Evolutionary conservation across 2,888 invertebrate genomes (phyloP).

Genomic region (Fabriciana adippe): DNA sequence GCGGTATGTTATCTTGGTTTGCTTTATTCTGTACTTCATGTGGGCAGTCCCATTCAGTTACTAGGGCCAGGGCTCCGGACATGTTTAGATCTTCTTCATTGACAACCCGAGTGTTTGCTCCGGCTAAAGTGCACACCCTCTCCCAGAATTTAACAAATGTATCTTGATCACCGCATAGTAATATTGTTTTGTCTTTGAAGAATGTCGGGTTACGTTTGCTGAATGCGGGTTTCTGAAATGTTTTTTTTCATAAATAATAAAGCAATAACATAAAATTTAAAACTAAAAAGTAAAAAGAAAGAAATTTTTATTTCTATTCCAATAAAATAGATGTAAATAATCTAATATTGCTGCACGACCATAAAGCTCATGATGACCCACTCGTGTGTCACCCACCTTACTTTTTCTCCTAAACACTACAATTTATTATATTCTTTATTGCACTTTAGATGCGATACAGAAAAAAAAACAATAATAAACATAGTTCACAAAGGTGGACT

Average conservation of each 20-base stretch:
- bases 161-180: constrained; percentile 77
- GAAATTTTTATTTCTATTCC: too few relatives aligned
- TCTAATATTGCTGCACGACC: too few relatives aligned
- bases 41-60: constrained; percentile 85
- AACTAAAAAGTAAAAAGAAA: too few relatives aligned
- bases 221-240: constrained; percentile 57
- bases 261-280: background rate
- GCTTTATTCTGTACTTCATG: constrained; percentile 80
- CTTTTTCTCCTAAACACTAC: too few relatives aligned
- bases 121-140: constrained; percentile 82
- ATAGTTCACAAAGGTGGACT: too few relatives aligned
- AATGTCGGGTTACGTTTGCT: constrained; percentile 60
- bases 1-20: constrained; percentile 81
- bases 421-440: too few relatives aligned
- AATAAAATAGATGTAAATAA: too few relatives aligned
- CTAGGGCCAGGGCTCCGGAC: constrained; percentile 74
- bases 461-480: too few relatives aligned
- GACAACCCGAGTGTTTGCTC: constrained; percentile 74
- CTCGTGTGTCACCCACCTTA: too few relatives aligned
- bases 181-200: constrained; percentile 75
- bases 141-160: constrained; percentile 84
- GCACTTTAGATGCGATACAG: too few relatives aligned
- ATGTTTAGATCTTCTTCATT: constrained; percentile 75
- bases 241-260: background rate
- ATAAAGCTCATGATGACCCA: too few relatives aligned